A percentile compares a stretch with the other conserved stretches of the same genome.
Evolutionary conservation across 1,140 invertebrate species (phyloP).

Genomic region (Frieseomelitta varia): DNA sequence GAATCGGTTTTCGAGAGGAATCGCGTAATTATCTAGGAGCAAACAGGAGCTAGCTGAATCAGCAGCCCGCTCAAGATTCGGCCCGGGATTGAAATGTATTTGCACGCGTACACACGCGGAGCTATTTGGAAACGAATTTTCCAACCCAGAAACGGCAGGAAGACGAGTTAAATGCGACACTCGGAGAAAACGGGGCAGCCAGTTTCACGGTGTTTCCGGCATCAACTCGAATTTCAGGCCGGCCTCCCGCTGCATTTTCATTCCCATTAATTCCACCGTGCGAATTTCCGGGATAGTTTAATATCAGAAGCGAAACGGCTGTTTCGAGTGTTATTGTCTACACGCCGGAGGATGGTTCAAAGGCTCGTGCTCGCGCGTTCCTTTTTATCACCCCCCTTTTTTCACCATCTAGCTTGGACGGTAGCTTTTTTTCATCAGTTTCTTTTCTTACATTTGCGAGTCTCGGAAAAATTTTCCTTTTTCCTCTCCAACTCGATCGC

Average conservation of each 20-base stretch:
- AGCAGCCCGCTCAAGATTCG: background rate
- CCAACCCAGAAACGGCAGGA: constrained; percentile 16
- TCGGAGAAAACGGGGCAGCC: background rate
- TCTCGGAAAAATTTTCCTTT: background rate
- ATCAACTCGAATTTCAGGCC: constrained; percentile 32
- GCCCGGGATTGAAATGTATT: background rate
- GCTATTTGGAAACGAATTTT: constrained; percentile 23
- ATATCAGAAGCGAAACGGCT: constrained; percentile 50
- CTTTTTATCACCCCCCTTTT: background rate
- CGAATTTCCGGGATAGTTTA: constrained; percentile 48
- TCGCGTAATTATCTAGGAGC: background rate
- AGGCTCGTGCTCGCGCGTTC: background rate
- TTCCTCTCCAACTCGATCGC: background rate
- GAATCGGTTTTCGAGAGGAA: background rate
- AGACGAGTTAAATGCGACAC: constrained; percentile 12
- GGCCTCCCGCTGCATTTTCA: constrained; percentile 5
- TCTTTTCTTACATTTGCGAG: background rate
- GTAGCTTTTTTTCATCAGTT: too few species aligned
- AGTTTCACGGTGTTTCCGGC: constrained; percentile 15
- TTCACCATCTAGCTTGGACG: background rate
- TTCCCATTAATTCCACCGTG: constrained; percentile 37
- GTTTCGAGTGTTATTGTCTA: constrained; percentile 50
- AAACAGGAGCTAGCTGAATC: background rate
- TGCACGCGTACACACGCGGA: too few species aligned
- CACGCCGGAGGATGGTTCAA: constrained; percentile 33